Base-by-base conservation (phyloP, 2,888 invertebrate genomes). In the Lamproptera curius region DNA sequence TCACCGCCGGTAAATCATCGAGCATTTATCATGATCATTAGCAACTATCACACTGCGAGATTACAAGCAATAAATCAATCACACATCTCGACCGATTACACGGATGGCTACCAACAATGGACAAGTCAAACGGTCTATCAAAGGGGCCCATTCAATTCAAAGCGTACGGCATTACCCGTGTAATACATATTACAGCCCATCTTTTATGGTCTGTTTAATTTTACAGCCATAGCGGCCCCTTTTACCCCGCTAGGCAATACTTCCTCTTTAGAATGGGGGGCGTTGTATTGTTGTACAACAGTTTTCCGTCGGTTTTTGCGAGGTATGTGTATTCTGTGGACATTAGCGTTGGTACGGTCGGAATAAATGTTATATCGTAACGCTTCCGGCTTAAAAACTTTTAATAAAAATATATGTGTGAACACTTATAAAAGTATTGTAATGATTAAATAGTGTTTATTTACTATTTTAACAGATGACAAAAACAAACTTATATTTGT, bases 111-210 rank as follows among this genome's bases (percentile, higher is more conserved):
- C 63, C 62, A 63, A 81, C 75, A 84, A 86, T 73, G 65, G 59
- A 63, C 75, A 76, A 85, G 86, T 87, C 86, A 86, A 84, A 86
- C 70, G 75, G 65, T 69, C 70, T 68, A 73, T 79, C 76, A 64
- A 74, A 81, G 74, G 28, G 58, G 65, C 63, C 58, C 72, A 67
- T 78, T 83, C 81, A 79, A 76, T 67, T 57, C 60, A 71, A 76
- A 82, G 76, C 76, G 73, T 84, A 86, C 87, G 86, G 85, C 85
- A 83, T 86, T 84, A 82, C 80, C 73, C 81, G 71, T 87, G 86
- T 87, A 80, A 87, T 86, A 87, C 85, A 86, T 86, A 85, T 86
- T 86, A 85, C 84, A 86, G 81, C 79, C 72, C 68, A 79, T 82
- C 83, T 80, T 65, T 82, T 82, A 83, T 83, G 70, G 73, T 59